phyloP scores from a whole-genome alignment of 2,113 vertebrate species.

The Lepus europaeus region DNA sequence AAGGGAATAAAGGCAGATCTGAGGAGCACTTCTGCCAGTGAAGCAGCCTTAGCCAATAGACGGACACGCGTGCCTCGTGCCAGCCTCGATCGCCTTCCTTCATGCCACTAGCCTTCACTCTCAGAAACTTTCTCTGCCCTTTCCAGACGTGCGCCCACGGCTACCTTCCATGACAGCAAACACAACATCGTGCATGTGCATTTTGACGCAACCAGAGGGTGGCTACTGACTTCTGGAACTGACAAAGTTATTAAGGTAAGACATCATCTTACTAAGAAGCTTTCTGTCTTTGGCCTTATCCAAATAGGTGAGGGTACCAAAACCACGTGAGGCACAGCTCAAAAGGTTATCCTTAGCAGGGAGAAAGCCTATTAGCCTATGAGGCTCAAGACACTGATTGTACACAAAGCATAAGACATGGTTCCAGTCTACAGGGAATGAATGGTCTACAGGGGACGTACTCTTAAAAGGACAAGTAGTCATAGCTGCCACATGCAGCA shows the following conservation, averaged over 20 bases:
- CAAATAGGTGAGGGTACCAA: not conserved
- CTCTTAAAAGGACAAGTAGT: not conserved
- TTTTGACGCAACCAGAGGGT: slow-evolving; percentile 96
- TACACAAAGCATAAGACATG: not conserved
- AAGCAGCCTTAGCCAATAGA: not conserved
- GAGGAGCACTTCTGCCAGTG: not conserved
- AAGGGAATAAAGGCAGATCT: not conserved
- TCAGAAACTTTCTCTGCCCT: not conserved
- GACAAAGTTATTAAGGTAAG: slow-evolving; percentile 98
- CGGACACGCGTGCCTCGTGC: not conserved
- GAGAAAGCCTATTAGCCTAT: not conserved
- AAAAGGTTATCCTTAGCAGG: not conserved
- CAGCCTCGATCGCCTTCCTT: not conserved
- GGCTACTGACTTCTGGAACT: slow-evolving; percentile 95
- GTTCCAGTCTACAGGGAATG: not conserved
- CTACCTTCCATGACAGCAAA: slow-evolving; percentile 98
- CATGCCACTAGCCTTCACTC: not conserved
- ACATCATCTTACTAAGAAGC: not conserved
- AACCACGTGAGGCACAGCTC: not conserved
- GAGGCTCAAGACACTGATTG: not conserved
- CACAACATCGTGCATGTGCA: slow-evolving; percentile 96
- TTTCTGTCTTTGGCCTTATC: not conserved
- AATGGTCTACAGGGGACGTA: not conserved
- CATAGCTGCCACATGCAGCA: not conserved
- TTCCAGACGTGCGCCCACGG: slow-evolving; percentile 95